phyloP scores from a whole-genome alignment of 2,888 invertebrate species.

The Sarcophaga carnaria region DNA sequence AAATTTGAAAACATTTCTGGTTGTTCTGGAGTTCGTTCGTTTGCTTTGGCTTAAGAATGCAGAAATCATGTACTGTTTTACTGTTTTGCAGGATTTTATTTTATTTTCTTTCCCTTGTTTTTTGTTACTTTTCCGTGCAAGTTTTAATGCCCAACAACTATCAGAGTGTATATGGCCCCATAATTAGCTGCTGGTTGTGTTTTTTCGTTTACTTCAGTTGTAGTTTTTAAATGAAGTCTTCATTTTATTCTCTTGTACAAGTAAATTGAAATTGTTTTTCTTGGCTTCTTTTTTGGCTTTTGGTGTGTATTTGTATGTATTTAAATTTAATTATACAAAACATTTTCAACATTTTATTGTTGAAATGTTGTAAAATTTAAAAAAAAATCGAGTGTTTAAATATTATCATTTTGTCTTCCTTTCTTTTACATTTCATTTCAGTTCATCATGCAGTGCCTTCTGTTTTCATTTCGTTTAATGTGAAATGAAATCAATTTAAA shows the following conservation, averaged over 20 bases:
- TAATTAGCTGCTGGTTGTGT: constrained; percentile 50
- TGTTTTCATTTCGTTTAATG: constrained; percentile 9
- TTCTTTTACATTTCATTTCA: not conserved
- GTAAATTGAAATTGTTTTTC: constrained; percentile 40
- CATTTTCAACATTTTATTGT: constrained; percentile 50
- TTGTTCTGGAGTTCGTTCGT: not conserved
- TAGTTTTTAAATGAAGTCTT: constrained; percentile 59
- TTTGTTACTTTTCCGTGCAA: not conserved
- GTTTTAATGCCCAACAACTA: too few species aligned
- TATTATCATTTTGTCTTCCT: not conserved
- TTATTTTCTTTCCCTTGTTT: not conserved
- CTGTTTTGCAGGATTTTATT: constrained; percentile 2
- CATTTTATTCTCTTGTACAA: constrained; percentile 38
- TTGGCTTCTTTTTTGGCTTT: constrained; percentile 1
- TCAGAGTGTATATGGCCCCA: constrained; percentile 26
- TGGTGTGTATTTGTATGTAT: not conserved
- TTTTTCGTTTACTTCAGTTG: constrained; percentile 13
- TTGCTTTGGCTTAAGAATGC: constrained; percentile 45
- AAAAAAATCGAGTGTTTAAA: constrained; percentile 26
- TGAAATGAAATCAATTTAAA: constrained; percentile 53
- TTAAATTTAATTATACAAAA: constrained; percentile 56
- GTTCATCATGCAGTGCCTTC: not conserved
- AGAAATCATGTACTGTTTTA: constrained; percentile 61
- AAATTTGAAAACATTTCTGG: constrained; percentile 57
- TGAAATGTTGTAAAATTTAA: constrained; percentile 35